These are phyloP conservation scores for Zaprionus ornatus DNA, from an alignment of 1,140 invertebrate species.

Conservation along the genomic window DNA sequence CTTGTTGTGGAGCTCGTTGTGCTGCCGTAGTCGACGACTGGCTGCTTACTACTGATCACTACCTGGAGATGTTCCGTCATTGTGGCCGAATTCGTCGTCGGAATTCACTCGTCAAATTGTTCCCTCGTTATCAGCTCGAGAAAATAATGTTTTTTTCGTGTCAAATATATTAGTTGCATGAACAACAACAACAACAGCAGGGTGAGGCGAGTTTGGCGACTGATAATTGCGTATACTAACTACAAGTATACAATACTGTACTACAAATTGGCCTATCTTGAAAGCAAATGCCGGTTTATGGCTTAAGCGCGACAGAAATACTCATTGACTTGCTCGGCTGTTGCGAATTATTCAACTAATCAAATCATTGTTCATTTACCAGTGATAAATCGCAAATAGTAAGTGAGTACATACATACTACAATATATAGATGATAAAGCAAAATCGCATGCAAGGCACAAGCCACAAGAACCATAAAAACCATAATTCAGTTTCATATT, in stretches of 20 bases:
- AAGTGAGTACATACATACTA: background rate
- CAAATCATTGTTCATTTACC: slow-evolving; percentile 11
- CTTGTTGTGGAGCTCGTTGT: slow-evolving; percentile 38
- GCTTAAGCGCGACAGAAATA: slow-evolving; percentile 15
- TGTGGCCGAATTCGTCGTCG: background rate
- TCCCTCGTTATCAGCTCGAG: slow-evolving; percentile 45
- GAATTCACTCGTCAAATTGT: slow-evolving; percentile 28
- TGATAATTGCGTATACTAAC: slow-evolving; percentile 54
- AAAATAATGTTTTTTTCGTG: slow-evolving; percentile 75
- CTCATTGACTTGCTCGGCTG: slow-evolving; percentile 25
- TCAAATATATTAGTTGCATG: slow-evolving; percentile 43
- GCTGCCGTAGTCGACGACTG: slow-evolving; percentile 67
- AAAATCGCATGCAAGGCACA: background rate
- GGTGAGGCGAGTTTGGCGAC: slow-evolving; percentile 19
- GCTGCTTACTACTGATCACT: slow-evolving; percentile 53
- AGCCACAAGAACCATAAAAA: slow-evolving; percentile 13
- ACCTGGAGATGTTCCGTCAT: slow-evolving; percentile 58
- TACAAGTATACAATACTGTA: slow-evolving; percentile 4
- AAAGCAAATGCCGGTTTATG: slow-evolving; percentile 14
- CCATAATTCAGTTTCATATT: slow-evolving; percentile 10
- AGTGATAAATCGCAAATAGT: slow-evolving; percentile 25
- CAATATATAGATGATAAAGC: background rate
- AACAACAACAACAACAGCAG: slow-evolving; percentile 16
- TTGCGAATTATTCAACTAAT: slow-evolving; percentile 31
- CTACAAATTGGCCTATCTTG: slow-evolving; percentile 45